Conservation (phyloP, 2,888 invertebrate genomes). For the Calephelis perditalis region DNA sequence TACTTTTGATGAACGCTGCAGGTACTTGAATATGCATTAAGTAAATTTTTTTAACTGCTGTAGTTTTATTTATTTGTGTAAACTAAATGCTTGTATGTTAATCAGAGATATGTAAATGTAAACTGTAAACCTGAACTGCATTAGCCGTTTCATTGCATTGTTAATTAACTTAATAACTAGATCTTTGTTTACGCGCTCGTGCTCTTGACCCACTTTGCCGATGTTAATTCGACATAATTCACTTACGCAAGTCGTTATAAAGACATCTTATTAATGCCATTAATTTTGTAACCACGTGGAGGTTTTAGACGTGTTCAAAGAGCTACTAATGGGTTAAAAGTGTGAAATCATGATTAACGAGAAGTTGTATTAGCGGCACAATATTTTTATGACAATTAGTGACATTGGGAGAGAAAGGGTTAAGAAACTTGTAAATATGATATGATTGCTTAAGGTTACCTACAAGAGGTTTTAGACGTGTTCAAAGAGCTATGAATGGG, state of each 20-base stretch:
- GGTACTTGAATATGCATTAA: too few relatives aligned
- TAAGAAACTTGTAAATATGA: too few relatives aligned
- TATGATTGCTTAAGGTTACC: too few relatives aligned
- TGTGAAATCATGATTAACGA: background rate
- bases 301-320: background rate
- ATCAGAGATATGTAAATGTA: background rate
- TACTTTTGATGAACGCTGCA: too few relatives aligned
- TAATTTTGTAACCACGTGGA: background rate
- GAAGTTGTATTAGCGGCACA: too few relatives aligned
- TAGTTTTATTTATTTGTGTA: too few relatives aligned
- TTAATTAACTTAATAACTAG: conserved; percentile 24
- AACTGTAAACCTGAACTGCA: conserved; percentile 1
- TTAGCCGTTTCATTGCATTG: conserved; percentile 9
- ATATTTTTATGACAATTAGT: too few relatives aligned
- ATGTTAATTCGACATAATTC: conserved; percentile 51
- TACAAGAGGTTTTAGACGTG: too few relatives aligned
- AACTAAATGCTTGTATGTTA: background rate
- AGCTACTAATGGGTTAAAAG: background rate
- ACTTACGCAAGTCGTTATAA: conserved; percentile 21
- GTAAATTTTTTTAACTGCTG: too few relatives aligned
- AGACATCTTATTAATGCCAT: background rate
- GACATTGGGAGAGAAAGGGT: too few relatives aligned
- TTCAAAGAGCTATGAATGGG: background rate
- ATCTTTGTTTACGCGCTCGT: conserved; percentile 38
- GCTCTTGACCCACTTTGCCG: conserved; percentile 60